Evolutionary conservation across 1,140 invertebrate species (phyloP).

Genomic region (Telenomus remus): DNA sequence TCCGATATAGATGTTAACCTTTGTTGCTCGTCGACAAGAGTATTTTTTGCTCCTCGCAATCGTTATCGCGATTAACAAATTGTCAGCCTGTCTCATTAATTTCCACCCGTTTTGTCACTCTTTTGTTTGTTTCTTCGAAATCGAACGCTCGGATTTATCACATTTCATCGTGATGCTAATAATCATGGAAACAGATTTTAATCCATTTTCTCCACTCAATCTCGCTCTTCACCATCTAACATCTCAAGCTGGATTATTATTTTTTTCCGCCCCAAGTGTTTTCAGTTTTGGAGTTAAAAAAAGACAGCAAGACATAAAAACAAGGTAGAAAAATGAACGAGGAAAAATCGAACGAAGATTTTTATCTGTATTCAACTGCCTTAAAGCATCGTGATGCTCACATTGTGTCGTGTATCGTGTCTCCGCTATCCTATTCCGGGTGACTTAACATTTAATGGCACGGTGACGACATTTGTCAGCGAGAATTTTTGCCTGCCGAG

Average conservation of each 20-base stretch:
- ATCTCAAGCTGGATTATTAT: too few species aligned
- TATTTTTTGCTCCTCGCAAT: constrained; percentile 21
- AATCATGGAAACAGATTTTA: constrained; percentile 18
- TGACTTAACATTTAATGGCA: constrained; percentile 50
- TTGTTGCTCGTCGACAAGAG: constrained; percentile 20
- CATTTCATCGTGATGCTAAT: constrained; percentile 25
- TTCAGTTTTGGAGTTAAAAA: not conserved
- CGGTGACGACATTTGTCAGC: constrained; percentile 48
- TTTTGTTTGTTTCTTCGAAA: constrained; percentile 33
- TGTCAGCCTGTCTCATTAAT: constrained; percentile 38
- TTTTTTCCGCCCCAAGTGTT: not conserved
- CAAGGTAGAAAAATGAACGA: not conserved
- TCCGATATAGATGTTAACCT: constrained; percentile 40
- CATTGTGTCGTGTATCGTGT: constrained; percentile 29
- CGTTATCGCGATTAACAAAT: constrained; percentile 44
- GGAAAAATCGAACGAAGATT: not conserved
- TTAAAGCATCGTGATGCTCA: not conserved
- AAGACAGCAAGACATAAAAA: not conserved
- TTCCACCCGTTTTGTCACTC: constrained; percentile 14
- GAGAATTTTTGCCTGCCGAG: constrained; percentile 32
- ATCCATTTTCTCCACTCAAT: constrained; percentile 1
- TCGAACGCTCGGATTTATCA: constrained; percentile 21
- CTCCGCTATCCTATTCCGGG: constrained; percentile 46
- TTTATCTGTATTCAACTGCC: constrained; percentile 2
- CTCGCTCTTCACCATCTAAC: not conserved